Evolutionary conservation across 2,113 vertebrate species (phyloP), one percentile per base, ranked within the genome.

Genomic region (Xenus cinereus): DNA sequence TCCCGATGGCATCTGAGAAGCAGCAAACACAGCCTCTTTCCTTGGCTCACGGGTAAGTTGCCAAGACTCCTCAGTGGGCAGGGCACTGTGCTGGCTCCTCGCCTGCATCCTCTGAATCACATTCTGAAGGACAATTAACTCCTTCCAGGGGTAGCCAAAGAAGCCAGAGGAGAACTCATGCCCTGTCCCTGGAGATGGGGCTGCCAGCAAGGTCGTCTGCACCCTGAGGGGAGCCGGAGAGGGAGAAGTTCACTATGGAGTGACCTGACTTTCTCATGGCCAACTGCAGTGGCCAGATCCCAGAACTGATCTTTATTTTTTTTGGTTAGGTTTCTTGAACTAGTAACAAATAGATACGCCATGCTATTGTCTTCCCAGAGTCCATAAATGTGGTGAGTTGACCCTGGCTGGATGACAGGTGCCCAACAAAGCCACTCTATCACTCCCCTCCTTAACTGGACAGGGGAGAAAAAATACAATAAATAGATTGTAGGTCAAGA

Each of bases 181-280:
- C 3, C 12, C 27, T 43, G 7, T 3, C 1, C 19, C 3, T 3
- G 21, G 15, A 21, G 1, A 3, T 27, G 33, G 9, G 28, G 9
- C 23, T 73, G 10, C 17, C 6, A 7, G 12, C 10, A 28, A 37
- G 7, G 7, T 57, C 12, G 35, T 7, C 46, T 51, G n/a, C 5
- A 4, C 4, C 22, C 20, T 17, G 14, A 50, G 33, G 4, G 22
- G 7, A 64, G 5, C 12, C 5, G 0, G 16, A 6, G 9, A 85
- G 22, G 7, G 14, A 48, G 14, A 74, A 50, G 7, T 41, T 71
- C 1, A 0, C 17, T 24, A 32, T 85, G 35, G 28, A 88, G 32
- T 35, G 28, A 53, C 10, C 24, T 46, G 30, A 26, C 24, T 60
- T 85, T 82, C 26, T 24, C 28, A 43, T 27, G 27, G 23, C 14